Base-by-base conservation (phyloP, 2,113 vertebrate genomes). In the Ptilonorhynchus violaceus region DNA sequence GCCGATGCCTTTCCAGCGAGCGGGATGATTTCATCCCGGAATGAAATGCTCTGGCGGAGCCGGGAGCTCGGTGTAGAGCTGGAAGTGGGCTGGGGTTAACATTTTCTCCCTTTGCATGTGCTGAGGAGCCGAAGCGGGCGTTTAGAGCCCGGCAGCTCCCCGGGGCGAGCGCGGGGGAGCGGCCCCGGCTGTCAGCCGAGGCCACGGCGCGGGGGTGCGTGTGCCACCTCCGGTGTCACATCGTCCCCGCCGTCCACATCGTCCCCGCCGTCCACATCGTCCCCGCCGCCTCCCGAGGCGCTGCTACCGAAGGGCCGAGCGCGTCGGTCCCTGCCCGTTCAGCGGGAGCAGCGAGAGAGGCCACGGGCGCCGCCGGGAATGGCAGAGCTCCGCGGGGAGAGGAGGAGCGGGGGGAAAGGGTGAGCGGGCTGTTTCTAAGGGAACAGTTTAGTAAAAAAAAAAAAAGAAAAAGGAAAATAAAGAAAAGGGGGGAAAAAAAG, bases 351-450 rank as follows among this genome's bases (percentile, higher is more conserved):
- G 88, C 46, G 8, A 62, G 58, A 42, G 84, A 14, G 56, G 63
- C 35, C 77, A 0, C 12, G 6, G 87, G 88, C 82, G 85, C 68
- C 72, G 85, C 41, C 3, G 78, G n/a, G 93, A 49, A 9, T 3
- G 18, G 79, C 82, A 16, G 55, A 6, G 27, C 59, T 74, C 58
- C 10, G n/a, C 1, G 0, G 70, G 5, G 20, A 60, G 64, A 56
- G 74, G 47, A 75, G 86, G n/a, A 47, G 89, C 75, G 17, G 76
- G 85, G 92, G 62, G 84, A 91, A 76, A 92, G 89, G 96, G 70
- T 77, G 69, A 37, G 42, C 74, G 11, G 89, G 7, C 84, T 79
- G 92, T 93, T 95, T 92, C 92, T 94, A 94, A 94, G 96, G 93
- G 82, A 96, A 96, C 81, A 30, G 37, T 4, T 37, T 6, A 0